Percentiles rank a stretch among this genome's conserved stretches.
phyloP scores from a whole-genome alignment of 2,797 vertebrate genomes.

The Oceanodroma leucorhoa region DNA sequence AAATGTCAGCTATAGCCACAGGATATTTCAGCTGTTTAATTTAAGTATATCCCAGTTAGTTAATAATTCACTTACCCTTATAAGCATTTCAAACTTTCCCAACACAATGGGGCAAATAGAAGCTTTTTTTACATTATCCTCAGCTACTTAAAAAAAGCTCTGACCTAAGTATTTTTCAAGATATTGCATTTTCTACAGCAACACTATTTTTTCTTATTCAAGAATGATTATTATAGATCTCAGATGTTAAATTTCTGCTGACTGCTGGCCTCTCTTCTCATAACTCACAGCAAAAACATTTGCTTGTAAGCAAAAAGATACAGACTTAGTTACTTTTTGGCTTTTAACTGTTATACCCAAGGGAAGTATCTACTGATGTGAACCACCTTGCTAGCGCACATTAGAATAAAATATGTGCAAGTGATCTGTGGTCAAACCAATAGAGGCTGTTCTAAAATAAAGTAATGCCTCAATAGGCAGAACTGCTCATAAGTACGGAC shows the following conservation, averaged over 20 bases:
- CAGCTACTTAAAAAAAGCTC: not conserved
- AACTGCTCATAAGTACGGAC: not conserved
- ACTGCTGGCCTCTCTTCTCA: not conserved
- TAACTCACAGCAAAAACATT: slow-evolving; percentile 12
- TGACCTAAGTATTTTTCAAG: not conserved
- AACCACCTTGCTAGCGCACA: not conserved
- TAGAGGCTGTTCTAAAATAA: not conserved
- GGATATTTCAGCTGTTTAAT: not conserved
- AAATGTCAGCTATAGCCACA: slow-evolving; percentile 2
- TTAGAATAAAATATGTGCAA: not conserved
- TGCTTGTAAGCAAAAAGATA: not conserved
- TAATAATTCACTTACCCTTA: slow-evolving; percentile 6
- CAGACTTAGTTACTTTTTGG: not conserved
- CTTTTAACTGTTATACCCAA: not conserved
- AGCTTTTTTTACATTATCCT: not conserved
- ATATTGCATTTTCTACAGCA: not conserved
- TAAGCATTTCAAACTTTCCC: not conserved
- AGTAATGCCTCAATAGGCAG: not conserved
- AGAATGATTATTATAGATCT: not conserved
- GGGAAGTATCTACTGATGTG: not conserved
- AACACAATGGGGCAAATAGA: not conserved
- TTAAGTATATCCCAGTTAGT: not conserved
- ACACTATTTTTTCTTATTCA: not conserved
- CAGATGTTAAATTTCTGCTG: not conserved
- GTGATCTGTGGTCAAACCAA: not conserved